phyloP scores from a whole-genome alignment of 2,797 vertebrate species.

The Lacerta bilineata region DNA sequence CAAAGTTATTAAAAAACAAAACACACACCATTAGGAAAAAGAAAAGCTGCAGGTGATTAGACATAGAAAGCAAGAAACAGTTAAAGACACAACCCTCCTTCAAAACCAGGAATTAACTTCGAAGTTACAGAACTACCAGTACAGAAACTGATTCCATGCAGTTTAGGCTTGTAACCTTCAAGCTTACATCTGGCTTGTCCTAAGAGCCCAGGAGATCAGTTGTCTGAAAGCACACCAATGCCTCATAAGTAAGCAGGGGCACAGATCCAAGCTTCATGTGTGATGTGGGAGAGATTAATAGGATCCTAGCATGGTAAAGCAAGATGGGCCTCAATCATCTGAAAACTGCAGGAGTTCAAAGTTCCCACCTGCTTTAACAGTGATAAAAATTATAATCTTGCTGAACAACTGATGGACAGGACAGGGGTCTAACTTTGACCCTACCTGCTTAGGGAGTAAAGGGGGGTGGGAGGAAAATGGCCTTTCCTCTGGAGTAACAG shows the following conservation, averaged over 20 bases:
- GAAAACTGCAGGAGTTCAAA: background rate
- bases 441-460: background rate
- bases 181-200: constrained; percentile 19
- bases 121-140: constrained; percentile 46
- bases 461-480: no score
- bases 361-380: background rate
- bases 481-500: background rate
- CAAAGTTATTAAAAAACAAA: constrained; percentile 44
- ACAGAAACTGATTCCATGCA: constrained; percentile 56
- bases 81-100: constrained; percentile 71
- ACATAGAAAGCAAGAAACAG: constrained; percentile 78
- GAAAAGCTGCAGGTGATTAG: constrained; percentile 76
- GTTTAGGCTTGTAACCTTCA: constrained; percentile 45
- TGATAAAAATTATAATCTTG: background rate
- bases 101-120: constrained; percentile 58
- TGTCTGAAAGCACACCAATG: constrained; percentile 32
- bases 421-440: background rate
- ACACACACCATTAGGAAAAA: constrained; percentile 35
- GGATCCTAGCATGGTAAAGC: background rate
- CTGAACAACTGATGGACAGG: background rate
- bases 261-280: background rate
- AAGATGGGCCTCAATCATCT: no score
- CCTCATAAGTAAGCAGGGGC: constrained; percentile 30
- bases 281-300: background rate
- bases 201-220: background rate